phyloP scores from a whole-genome alignment of 2,113 vertebrate genomes.

The Coregonus clupeaformis region DNA sequence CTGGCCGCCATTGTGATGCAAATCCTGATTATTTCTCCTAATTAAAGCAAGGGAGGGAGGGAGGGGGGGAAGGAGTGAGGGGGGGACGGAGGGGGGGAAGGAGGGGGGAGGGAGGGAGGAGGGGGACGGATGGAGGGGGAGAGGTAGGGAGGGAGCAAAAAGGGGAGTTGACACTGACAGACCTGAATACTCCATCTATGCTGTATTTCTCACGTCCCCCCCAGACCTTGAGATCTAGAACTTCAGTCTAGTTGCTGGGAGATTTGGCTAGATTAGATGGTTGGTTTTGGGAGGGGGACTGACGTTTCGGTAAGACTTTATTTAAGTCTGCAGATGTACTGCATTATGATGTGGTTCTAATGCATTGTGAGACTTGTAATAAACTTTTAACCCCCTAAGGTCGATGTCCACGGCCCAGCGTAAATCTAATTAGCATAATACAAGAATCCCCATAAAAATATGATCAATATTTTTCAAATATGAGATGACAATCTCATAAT shows the following conservation, averaged over 20 bases:
- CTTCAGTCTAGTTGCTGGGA: slow-evolving; percentile 41
- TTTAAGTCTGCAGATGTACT: slow-evolving; percentile 34
- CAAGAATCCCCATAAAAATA: not conserved
- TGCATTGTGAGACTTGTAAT: not conserved
- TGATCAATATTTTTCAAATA: no score
- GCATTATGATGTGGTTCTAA: not conserved
- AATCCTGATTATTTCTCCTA: slow-evolving; percentile 79
- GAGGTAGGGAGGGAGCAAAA: slow-evolving; percentile 54
- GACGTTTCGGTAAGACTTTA: not conserved
- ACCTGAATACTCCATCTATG: slow-evolving; percentile 45
- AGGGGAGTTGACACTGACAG: slow-evolving; percentile 55
- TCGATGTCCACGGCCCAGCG: no score
- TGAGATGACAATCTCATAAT: no score
- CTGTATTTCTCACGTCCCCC: slow-evolving; percentile 65
- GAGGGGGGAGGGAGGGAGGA: slow-evolving; percentile 56
- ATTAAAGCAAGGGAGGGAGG: slow-evolving; percentile 67
- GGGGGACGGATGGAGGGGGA: slow-evolving; percentile 60
- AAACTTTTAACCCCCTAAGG: no score
- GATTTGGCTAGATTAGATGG: slow-evolving; percentile 60
- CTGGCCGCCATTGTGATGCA: slow-evolving; percentile 82
- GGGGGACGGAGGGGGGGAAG: slow-evolving; percentile 60
- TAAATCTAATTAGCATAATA: no score
- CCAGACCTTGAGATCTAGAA: slow-evolving; percentile 58
- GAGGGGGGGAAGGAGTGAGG: slow-evolving; percentile 51
- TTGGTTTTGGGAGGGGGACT: slow-evolving; percentile 10